Conservation (phyloP, 2,888 invertebrate genomes). For the Nomada flava region DNA sequence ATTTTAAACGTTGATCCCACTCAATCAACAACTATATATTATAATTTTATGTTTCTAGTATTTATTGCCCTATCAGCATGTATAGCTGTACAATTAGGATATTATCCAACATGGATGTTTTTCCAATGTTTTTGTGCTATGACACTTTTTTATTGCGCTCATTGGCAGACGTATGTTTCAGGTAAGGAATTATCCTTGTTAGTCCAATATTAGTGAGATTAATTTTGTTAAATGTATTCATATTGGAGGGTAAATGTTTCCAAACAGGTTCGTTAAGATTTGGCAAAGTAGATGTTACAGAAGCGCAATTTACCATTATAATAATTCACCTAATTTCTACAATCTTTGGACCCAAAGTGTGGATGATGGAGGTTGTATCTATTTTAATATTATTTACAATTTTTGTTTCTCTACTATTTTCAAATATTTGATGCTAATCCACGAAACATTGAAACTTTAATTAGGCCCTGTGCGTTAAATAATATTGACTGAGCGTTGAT, state of each 20-base stretch:
- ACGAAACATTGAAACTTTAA: not conserved
- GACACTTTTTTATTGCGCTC: conserved; percentile 98
- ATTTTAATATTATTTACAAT: conserved; percentile 56
- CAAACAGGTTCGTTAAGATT: conserved; percentile 91
- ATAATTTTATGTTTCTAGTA: conserved; percentile 85
- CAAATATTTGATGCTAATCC: conserved; percentile 27
- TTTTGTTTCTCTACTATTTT: not conserved
- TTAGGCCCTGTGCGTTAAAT: not conserved
- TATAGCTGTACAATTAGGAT: conserved; percentile 96
- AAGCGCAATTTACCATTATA: conserved; percentile 98
- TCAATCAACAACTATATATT: not conserved
- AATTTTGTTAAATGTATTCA: not conserved
- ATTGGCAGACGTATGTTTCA: conserved; percentile 99
- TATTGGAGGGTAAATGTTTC: conserved; percentile 22
- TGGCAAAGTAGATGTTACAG: conserved; percentile 98
- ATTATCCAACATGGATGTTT: conserved; percentile 97
- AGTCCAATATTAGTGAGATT: not conserved
- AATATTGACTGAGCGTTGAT: not conserved
- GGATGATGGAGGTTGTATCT: conserved; percentile 90
- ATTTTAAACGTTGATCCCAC: no score
- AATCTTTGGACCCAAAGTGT: conserved; percentile 93
- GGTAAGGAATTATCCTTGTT: conserved; percentile 84
- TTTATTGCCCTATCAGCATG: conserved; percentile 99
- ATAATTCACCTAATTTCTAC: conserved; percentile 94
- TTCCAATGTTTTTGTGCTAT: conserved; percentile 97